Evolutionary conservation across 1,140 invertebrate species (phyloP).

Genomic region (Oncopodura yosiiana): DNA sequence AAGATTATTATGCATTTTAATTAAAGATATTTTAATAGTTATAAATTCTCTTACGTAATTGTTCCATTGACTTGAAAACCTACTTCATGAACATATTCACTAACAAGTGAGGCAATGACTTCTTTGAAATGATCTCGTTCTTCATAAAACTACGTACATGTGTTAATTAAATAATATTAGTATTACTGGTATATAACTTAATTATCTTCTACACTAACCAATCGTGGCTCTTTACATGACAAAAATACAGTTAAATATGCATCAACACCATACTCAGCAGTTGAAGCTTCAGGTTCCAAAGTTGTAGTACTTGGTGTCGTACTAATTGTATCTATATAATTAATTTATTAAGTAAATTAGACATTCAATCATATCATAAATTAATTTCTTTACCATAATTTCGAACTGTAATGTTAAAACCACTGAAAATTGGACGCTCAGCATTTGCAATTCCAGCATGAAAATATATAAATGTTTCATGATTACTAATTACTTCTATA

Average conservation of each 20-base stretch:
- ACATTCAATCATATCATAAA: neutral
- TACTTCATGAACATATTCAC: neutral
- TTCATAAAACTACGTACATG: constrained; percentile 9
- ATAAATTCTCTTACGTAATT: neutral
- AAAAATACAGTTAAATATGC: constrained; percentile 7
- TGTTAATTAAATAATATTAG: no score
- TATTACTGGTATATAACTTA: neutral
- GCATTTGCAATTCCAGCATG: neutral
- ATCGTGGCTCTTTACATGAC: neutral
- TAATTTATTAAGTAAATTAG: no score
- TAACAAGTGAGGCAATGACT: neutral
- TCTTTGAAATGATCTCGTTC: neutral
- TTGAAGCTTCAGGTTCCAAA: neutral
- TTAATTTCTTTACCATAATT: constrained; percentile 5
- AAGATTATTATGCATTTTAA: neutral
- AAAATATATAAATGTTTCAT: constrained; percentile 13
- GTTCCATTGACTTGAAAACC: neutral
- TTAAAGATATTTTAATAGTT: neutral
- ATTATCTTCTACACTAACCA: neutral
- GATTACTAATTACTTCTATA: constrained; percentile 4
- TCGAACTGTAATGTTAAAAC: constrained; percentile 10
- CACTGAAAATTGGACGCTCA: neutral
- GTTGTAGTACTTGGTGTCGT: constrained; percentile 3
- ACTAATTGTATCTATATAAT: neutral
- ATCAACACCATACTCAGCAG: neutral